Conservation (phyloP, 2,113 vertebrate species). For the Xenopus borealis region DNA sequence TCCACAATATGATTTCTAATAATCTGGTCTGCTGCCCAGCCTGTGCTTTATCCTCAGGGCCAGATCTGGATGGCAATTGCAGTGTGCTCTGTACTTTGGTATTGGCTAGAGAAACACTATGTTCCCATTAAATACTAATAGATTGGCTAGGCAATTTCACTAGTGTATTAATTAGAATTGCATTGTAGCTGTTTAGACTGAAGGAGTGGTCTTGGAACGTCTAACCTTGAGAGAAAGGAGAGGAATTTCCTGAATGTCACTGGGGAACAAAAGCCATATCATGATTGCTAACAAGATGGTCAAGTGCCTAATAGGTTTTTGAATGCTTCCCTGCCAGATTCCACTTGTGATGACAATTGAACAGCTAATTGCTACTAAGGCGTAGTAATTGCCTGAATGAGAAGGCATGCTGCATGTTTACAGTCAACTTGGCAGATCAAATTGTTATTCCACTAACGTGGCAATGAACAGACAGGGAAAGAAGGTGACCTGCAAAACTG, state of each 20-base stretch:
- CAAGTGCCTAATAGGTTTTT: slow-evolving; percentile 15
- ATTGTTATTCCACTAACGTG: slow-evolving; percentile 18
- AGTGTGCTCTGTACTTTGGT: background rate
- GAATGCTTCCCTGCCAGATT: background rate
- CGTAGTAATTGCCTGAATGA: slow-evolving; percentile 32
- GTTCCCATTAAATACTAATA: background rate
- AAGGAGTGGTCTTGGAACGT: too few species aligned
- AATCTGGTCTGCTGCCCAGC: slow-evolving; percentile 26
- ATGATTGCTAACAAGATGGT: background rate
- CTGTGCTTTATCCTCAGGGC: slow-evolving; percentile 3
- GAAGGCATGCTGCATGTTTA: slow-evolving; percentile 22
- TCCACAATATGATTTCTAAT: slow-evolving; percentile 20
- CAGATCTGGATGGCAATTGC: slow-evolving; percentile 11
- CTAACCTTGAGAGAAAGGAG: slow-evolving; percentile 28
- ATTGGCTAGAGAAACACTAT: too few species aligned
- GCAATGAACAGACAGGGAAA: slow-evolving; percentile 40
- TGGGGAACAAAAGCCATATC: slow-evolving; percentile 3
- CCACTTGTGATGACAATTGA: slow-evolving; percentile 20
- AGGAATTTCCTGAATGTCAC: too few species aligned
- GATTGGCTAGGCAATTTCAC: too few species aligned
- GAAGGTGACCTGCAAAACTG: slow-evolving; percentile 45
- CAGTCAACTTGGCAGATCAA: slow-evolving; percentile 25
- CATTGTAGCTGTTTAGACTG: background rate
- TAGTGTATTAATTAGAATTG: background rate
- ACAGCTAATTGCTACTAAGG: slow-evolving; percentile 23